Evolutionary conservation across 2,113 vertebrate genomes (phyloP).

Genomic region (Takifugu flavidus): DNA sequence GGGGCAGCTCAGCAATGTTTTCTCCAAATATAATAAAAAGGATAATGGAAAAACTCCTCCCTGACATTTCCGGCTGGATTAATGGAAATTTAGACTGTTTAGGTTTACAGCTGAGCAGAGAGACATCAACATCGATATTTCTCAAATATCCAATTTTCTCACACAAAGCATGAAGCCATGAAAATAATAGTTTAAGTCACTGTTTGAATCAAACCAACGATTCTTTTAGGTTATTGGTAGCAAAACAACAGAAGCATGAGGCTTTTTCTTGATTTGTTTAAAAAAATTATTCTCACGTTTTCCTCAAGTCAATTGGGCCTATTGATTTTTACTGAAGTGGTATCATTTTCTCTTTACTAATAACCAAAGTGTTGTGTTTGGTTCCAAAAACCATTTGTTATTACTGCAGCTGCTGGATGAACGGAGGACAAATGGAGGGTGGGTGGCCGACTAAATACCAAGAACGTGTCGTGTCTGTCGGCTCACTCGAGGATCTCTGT

Average conservation of each 20-base stretch:
- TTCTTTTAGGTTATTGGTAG: conserved; percentile 1
- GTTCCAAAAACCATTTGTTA: conserved; percentile 36
- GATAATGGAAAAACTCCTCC: neutral
- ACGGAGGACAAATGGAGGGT: conserved; percentile 20
- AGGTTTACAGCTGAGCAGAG: neutral
- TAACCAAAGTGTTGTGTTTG: conserved; percentile 26
- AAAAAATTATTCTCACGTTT: conserved; percentile 1
- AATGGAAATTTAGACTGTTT: neutral
- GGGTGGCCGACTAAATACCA: conserved; percentile 29
- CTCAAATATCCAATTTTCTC: neutral
- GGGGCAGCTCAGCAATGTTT: neutral
- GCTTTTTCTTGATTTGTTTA: conserved; percentile 6
- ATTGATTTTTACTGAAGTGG: conserved; percentile 45
- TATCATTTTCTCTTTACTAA: conserved; percentile 38
- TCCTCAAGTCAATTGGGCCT: conserved; percentile 13
- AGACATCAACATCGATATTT: neutral
- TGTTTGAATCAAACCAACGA: neutral
- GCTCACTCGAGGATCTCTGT: conserved; percentile 41
- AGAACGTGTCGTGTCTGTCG: conserved; percentile 28
- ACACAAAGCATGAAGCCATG: neutral
- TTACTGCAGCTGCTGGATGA: conserved; percentile 9
- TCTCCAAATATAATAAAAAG: neutral
- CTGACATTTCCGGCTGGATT: neutral
- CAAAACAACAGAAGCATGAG: neutral
- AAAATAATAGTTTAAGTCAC: conserved; percentile 3